Percentiles rank a stretch among this genome's conserved stretches.
Conservation (phyloP, 2,888 invertebrate genomes). For the Dynastes maya region DNA sequence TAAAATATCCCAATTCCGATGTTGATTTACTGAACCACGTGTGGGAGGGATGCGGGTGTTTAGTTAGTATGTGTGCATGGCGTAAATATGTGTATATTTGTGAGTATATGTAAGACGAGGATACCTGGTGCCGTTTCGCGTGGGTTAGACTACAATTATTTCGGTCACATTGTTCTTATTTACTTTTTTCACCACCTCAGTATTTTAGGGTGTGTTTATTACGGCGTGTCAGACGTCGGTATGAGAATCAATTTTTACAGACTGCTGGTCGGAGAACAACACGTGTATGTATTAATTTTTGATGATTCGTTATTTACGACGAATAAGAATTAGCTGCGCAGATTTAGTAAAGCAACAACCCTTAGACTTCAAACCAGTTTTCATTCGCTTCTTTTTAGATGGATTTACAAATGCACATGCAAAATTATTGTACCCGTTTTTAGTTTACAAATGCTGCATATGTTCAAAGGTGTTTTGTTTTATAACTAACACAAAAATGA, state of each 20-base stretch:
- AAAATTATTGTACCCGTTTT: no score
- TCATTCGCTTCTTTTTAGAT: neutral
- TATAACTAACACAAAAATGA: no score
- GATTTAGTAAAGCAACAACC: neutral
- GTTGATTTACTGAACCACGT: slow-evolving; percentile 59
- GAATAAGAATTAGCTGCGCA: neutral
- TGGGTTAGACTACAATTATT: slow-evolving; percentile 56
- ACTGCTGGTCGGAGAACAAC: slow-evolving; percentile 42
- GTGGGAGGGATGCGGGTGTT: slow-evolving; percentile 60
- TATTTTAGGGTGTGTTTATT: slow-evolving; percentile 55
- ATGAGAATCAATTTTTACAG: slow-evolving; percentile 51
- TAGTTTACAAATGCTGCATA: no score
- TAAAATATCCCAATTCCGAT: slow-evolving; percentile 65
- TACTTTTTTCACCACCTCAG: slow-evolving; percentile 53
- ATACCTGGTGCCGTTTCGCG: slow-evolving; percentile 50
- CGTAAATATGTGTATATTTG: slow-evolving; percentile 11
- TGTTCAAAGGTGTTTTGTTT: no score
- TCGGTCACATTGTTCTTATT: slow-evolving; percentile 52
- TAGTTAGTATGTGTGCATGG: slow-evolving; percentile 29
- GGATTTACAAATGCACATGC: neutral
- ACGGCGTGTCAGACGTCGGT: slow-evolving; percentile 37
- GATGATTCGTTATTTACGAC: slow-evolving; percentile 29
- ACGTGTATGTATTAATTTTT: slow-evolving; percentile 41
- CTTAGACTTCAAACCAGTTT: slow-evolving; percentile 1
- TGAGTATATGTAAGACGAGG: slow-evolving; percentile 22